Evolutionary conservation across 2,797 vertebrate species (phyloP).

Genomic region (Antrozous pallidus): DNA sequence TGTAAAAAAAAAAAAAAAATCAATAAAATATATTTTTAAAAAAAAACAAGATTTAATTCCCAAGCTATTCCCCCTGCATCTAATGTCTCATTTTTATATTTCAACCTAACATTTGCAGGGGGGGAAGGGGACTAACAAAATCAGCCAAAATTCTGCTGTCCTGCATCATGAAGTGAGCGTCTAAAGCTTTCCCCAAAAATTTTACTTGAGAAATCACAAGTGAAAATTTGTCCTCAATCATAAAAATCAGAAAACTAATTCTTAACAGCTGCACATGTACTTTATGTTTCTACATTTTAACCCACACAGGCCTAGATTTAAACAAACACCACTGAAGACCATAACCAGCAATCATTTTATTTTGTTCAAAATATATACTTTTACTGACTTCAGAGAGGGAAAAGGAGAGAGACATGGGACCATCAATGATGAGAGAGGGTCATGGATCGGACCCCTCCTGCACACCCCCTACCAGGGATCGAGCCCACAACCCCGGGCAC

Average conservation of each 20-base stretch:
- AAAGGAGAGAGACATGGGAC: no score
- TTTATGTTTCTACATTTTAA: not conserved
- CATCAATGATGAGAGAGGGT: no score
- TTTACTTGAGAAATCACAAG: not conserved
- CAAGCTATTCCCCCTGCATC: not conserved
- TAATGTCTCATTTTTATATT: not conserved
- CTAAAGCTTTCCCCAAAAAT: not conserved
- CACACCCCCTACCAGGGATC: no score
- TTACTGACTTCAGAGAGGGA: no score
- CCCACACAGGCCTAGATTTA: not conserved
- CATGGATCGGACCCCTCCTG: no score
- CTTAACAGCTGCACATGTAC: not conserved
- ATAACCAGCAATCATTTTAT: not conserved
- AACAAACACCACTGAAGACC: not conserved
- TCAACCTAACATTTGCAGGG: not conserved
- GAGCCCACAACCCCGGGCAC: no score
- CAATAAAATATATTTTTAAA: no score
- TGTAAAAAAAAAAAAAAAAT: no score
- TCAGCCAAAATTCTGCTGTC: not conserved
- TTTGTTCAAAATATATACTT: no score
- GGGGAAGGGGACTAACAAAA: not conserved
- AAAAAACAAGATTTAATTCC: no score
- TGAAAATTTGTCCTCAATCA: conserved; percentile 4
- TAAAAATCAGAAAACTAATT: not conserved
- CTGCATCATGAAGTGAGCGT: not conserved